Percentiles rank a stretch among this genome's conserved stretches.
phyloP scores from a whole-genome alignment of 1,140 invertebrate genomes.

The Drosophila nasuta region DNA sequence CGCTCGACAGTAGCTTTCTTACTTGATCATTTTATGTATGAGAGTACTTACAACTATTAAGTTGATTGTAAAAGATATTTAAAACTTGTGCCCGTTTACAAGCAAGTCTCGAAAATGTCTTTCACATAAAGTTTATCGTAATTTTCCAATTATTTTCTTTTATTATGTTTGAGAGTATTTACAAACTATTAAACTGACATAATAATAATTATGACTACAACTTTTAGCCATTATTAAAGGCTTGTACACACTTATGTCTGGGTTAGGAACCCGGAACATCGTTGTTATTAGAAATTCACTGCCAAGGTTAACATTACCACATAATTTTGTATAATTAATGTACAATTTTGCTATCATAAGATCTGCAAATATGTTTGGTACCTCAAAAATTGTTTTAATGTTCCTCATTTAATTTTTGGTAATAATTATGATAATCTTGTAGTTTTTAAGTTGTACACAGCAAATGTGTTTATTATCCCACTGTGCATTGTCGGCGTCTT shows the following conservation, averaged over 20 bases:
- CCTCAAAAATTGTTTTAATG: neutral
- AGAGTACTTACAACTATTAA: no score
- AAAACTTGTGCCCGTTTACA: no score
- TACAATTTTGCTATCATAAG: neutral
- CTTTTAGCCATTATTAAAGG: neutral
- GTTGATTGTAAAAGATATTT: no score
- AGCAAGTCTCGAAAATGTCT: no score
- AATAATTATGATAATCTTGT: neutral
- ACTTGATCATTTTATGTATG: no score
- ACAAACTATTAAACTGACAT: neutral
- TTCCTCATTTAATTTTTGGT: neutral
- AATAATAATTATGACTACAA: neutral
- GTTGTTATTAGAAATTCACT: neutral
- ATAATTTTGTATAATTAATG: slow-evolving; percentile 2
- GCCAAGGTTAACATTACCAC: neutral
- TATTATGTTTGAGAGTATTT: neutral
- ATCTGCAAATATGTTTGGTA: neutral
- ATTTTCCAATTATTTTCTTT: neutral
- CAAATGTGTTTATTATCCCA: neutral
- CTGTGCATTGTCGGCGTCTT: slow-evolving; percentile 26
- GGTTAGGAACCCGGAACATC: neutral
- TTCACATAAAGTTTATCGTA: neutral
- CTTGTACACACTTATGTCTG: neutral
- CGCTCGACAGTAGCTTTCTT: no score
- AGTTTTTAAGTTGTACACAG: neutral